Evolutionary conservation across 30 jellyfish, hydroid and myxozoan genomes (phyloP), one percentile per base, ranked within the genome.

Genomic region (Sanderia malayensis): DNA sequence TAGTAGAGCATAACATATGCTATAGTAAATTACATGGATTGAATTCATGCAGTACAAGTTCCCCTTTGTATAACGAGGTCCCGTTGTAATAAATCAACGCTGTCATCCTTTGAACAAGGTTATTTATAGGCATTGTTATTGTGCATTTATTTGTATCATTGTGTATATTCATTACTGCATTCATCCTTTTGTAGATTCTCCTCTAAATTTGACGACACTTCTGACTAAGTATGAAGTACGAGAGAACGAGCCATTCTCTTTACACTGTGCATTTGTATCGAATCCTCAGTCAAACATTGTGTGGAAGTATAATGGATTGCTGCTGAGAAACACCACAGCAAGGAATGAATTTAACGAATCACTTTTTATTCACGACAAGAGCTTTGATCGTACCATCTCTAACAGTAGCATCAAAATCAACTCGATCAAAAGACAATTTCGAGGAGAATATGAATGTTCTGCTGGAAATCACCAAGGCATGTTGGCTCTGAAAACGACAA

Each of bases 401-500:
- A 74, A 61, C 70, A 79, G 82, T 19, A 79, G 67, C 26, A 23
- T 79, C 44, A n/a, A 28, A 1, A 41, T 79, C 31, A 19, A n/a
- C 0, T 17, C 34, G 3, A 15, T 67, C 2, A 66, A 31, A 24
- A 79, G 81, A 49, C 44, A 11, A 6, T 49, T 63, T 71, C 74
- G 58, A 24, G 92, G 92, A 4, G 32, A 33, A 10, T 79, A 79
- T 31, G 76, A 32, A 31, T 79, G 92, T 34, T 29, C 34, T 55
- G 92, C 81, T 11, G 41, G 45, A 18, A 79, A 79, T 59, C 83
- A 49, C 33, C 83, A 66, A 52, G 92, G 92, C 17, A 17, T n/a
- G 19, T 13, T 23, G 4, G 30, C 59, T 9, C 22, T 24, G 29
- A 0, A 45, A n/a, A 31, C 70, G 10, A 24, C 68, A 1, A 27